Evolutionary conservation across 1,140 invertebrate genomes (phyloP), one percentile per base, ranked within the genome.

Genomic region (Drosophila cardini): DNA sequence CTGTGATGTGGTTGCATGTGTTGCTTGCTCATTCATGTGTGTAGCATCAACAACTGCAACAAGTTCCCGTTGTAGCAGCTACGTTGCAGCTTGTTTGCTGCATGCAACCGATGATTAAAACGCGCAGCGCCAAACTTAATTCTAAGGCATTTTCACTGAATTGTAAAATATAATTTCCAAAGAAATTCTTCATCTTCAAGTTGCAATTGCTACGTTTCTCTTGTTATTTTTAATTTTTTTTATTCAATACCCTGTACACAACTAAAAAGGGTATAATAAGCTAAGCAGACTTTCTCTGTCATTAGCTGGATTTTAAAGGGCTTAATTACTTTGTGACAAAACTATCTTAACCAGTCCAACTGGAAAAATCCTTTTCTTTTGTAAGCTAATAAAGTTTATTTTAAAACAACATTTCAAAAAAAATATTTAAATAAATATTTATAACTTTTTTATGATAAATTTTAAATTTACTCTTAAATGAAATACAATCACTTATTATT

Each of bases 51-150:
- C 53, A 73, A 50, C 11, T 60, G 73, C 78, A 74, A 69, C 79
- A 77, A 71, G 57, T 81, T 85, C 70, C 82, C 64, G 67, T 78
- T 80, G 78, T 55, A 18, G 36, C 60, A 18, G 36, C 15, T 18
- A 38, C 7, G 16, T 32, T 18, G 52, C 13, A 36, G 38, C 21
- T 52, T 42, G 75, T 48, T 56, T n/a, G 78, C 65, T 78, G 83
- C 82, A 87, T 86, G 82, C 82, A 86, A 81, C 83, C 82, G 34
- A 76, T 86, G 82, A 86, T 86, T 86, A 86, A 86, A 86, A 83
- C 79, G 80, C 52, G 64, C 77, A 72, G 73, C 69, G 57, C 72
- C 72, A 78, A 87, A 86, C 71, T 78, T 83, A 83, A 87, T 86
- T 86, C 82, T 87, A 52, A 68, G 79, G 71, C 72, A 85, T 86